A percentile compares a stretch with the other conserved stretches of the same genome.
Conservation (phyloP, 2,888 invertebrate species). For the Ichneumoninae sp. region DNA sequence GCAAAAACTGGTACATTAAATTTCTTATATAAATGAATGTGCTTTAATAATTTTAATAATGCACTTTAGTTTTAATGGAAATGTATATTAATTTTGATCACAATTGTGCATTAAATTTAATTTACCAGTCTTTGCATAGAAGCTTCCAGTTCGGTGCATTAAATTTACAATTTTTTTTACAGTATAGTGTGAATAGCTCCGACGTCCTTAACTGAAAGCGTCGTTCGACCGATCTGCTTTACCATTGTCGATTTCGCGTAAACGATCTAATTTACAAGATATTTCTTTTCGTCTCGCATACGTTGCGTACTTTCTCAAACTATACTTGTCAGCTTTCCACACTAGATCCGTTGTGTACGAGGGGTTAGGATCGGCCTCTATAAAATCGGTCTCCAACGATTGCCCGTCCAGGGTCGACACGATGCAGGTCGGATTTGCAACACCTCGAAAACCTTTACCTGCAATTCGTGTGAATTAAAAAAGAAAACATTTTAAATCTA, state of each 20-base stretch:
- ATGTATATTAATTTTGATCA: no score
- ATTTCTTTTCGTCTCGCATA: conserved; percentile 6
- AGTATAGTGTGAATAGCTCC: no score
- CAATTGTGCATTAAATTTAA: no score
- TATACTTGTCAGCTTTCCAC: conserved; percentile 91
- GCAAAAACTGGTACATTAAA: no score
- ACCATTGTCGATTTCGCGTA: background rate
- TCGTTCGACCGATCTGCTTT: background rate
- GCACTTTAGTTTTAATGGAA: no score
- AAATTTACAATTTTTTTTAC: no score
- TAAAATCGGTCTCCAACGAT: conserved; percentile 89
- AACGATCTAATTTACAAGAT: conserved; percentile 2
- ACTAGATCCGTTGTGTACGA: conserved; percentile 90
- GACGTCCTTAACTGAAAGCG: background rate
- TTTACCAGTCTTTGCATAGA: no score
- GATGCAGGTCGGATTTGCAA: conserved; percentile 86
- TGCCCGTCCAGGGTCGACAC: conserved; percentile 88
- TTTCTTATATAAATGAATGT: no score
- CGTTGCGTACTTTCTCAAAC: conserved; percentile 87
- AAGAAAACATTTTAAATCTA: background rate
- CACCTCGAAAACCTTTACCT: conserved; percentile 87
- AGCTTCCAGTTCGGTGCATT: no score
- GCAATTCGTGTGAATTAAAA: conserved; percentile 45
- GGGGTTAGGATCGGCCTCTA: conserved; percentile 86
- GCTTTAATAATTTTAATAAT: no score